phyloP scores from a whole-genome alignment of 2,888 invertebrate genomes.

The Eueremaeus valkanovi region DNA sequence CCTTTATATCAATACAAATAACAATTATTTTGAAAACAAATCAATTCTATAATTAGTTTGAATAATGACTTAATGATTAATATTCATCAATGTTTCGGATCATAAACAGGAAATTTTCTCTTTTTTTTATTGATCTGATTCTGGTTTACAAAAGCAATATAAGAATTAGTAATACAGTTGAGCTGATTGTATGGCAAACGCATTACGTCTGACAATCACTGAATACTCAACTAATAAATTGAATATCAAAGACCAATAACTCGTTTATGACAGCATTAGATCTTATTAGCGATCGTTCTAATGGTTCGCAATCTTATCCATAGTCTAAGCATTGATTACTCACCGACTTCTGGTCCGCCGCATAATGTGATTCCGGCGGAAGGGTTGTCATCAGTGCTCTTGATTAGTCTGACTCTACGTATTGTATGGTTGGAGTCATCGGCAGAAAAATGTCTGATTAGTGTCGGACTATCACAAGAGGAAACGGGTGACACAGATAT shows the following conservation, averaged over 20 bases:
- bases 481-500: conserved; percentile 27
- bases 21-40: no score
- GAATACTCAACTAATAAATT: no score
- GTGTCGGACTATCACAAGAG: conserved; percentile 32
- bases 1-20: no score
- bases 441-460: conserved; percentile 14
- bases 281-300: not conserved
- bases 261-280: not conserved
- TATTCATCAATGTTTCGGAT: no score
- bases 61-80: no score
- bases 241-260: not conserved
- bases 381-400: conserved; percentile 27
- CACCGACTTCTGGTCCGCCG: conserved; percentile 40
- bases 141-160: no score
- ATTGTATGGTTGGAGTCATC: conserved; percentile 28
- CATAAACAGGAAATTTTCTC: no score
- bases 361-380: conserved; percentile 38
- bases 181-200: no score
- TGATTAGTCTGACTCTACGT: conserved; percentile 17
- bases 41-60: no score
- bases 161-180: no score
- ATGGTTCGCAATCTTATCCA: not conserved
- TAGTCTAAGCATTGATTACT: conserved; percentile 9
- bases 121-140: no score
- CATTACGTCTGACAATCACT: no score